A percentile compares a stretch with the other conserved stretches of the same genome.
phyloP scores from a whole-genome alignment of 2,113 vertebrate genomes.

The Corapipo altera region DNA sequence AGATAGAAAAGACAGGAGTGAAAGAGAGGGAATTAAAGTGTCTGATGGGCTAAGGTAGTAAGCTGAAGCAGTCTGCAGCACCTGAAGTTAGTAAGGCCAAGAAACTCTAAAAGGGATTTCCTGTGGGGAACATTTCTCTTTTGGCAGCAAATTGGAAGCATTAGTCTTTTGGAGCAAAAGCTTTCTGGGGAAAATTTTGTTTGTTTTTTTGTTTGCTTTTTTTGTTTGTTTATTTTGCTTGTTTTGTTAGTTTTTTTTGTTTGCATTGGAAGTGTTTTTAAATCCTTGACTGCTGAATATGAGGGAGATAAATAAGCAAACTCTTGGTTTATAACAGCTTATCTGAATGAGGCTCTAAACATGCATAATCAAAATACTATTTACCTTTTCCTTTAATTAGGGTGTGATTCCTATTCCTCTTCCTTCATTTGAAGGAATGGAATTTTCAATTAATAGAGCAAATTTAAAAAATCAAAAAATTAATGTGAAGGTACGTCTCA shows the following conservation, averaged over 20 bases:
- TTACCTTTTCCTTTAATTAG: not conserved
- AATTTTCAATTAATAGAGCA: not conserved
- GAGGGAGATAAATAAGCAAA: not conserved
- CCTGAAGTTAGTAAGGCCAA: not conserved
- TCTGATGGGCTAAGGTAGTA: not conserved
- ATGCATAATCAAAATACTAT: not conserved
- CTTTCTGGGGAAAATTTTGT: not conserved
- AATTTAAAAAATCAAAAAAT: not conserved
- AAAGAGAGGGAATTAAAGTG: not conserved
- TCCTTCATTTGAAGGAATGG: not conserved
- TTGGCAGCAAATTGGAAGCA: not conserved
- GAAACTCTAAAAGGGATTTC: not conserved
- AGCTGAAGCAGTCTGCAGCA: not conserved
- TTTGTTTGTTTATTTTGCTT: not conserved
- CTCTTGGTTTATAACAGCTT: not conserved
- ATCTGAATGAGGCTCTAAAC: not conserved
- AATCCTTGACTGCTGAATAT: not conserved
- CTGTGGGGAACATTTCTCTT: not conserved
- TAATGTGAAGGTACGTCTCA: not conserved
- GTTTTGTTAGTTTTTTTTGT: not conserved
- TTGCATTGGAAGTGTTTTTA: not conserved
- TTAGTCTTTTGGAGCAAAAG: not conserved
- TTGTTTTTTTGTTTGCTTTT: not conserved
- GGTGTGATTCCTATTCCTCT: not conserved
- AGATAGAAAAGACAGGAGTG: not conserved